Evolutionary conservation across 2,888 invertebrate species (phyloP), one percentile per base, ranked within the genome.

Genomic region (Tiphia femorata): DNA sequence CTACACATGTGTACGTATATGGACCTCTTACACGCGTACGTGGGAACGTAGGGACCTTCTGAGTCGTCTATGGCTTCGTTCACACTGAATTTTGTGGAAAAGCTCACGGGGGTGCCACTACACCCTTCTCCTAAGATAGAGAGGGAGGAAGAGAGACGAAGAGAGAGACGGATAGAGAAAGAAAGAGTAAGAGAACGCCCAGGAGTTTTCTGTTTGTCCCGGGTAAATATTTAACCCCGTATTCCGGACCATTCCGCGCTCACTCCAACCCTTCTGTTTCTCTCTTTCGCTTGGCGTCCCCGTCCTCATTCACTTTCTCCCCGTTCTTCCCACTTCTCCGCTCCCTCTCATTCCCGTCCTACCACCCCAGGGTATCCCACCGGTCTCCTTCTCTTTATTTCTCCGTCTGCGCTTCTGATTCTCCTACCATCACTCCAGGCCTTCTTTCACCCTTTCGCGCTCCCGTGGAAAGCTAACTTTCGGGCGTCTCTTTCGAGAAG

Each of bases 221-320:
- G 58, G 49, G 67, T 70, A 75, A 75, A 75, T 73, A 75, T 72
- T 75, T 72, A 72, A 70, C 42, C 52, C 38, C 47, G 61, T 44
- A 58, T 58, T 59, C 58, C n/a, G n/a, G n/a, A n/a, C n/a, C n/a
- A n/a, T n/a, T n/a, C n/a, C n/a, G n/a, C n/a, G n/a, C n/a, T n/a
- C n/a, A n/a, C n/a, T n/a, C n/a, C n/a, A n/a, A n/a, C n/a, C n/a
- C n/a, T n/a, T n/a, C n/a, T n/a, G n/a, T n/a, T n/a, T n/a, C n/a
- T 42, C 29, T 48, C 35, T 48, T 47, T 25, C 52, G 37, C 17
- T 19, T 37, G 37, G n/a, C 17, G 19, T 10, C 37, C n/a, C 8
- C 4, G 10, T 6, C 54, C 30, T 47, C 35, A 23, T 25, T 55
- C 7, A 40, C 46, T 20, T 43, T 38, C 8, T 23, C 23, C 7